These are phyloP conservation scores for Psilopsiagon aymara DNA, from an alignment of 2,113 vertebrate genomes.

Conservation along the genomic window DNA sequence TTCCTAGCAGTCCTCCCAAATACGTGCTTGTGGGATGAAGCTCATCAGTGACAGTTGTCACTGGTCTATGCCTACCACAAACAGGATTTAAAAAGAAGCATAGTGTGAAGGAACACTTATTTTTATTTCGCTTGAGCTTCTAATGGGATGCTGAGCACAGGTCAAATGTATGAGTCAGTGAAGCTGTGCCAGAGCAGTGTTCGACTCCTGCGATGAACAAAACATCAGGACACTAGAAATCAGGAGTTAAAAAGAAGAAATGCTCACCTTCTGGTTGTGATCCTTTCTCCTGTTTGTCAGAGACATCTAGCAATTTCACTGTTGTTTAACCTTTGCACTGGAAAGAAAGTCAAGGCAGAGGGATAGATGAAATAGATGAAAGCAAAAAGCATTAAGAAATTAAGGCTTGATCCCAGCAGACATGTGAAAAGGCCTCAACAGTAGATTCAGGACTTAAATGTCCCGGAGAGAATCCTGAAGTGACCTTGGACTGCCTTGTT, in stretches of 20 bases:
- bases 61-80: background rate
- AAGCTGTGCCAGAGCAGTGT: background rate
- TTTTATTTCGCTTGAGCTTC: background rate
- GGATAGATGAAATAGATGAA: background rate
- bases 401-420: background rate
- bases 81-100: background rate
- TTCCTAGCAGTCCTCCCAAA: background rate
- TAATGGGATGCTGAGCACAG: background rate
- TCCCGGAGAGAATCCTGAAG: background rate
- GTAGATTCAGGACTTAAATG: background rate
- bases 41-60: background rate
- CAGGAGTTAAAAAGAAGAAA: background rate
- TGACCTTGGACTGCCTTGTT: background rate
- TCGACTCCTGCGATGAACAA: background rate
- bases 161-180: accelerated
- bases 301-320: background rate
- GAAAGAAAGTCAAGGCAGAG: background rate
- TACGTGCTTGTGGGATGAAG: background rate
- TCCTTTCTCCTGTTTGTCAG: background rate
- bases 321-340: background rate
- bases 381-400: background rate
- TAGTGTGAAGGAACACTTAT: background rate
- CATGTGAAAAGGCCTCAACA: background rate
- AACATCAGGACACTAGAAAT: background rate
- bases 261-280: background rate